These are phyloP conservation scores for Rhynchomys soricoides DNA, from an alignment of 2,113 vertebrate genomes.

Conservation along the genomic window DNA sequence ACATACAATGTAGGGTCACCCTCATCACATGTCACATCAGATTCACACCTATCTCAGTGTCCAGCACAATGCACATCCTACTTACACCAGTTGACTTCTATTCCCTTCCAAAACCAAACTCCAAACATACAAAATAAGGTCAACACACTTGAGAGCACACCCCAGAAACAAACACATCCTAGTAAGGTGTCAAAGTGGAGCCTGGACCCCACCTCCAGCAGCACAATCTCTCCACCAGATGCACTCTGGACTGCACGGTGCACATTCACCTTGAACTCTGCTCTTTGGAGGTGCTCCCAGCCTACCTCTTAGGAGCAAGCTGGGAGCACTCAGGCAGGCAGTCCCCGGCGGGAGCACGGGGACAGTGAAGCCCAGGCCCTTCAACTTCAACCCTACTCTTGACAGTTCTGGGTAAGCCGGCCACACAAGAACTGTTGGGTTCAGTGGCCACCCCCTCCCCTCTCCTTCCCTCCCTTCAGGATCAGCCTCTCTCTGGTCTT, in stretches of 20 bases:
- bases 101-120: slow-evolving; percentile 39
- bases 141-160: slow-evolving; percentile 42
- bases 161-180: slow-evolving; percentile 39
- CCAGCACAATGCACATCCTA: neutral
- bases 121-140: slow-evolving; percentile 51
- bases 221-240: slow-evolving; percentile 49
- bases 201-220: slow-evolving; percentile 31
- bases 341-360: slow-evolving; percentile 79
- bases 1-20: neutral
- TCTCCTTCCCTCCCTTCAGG: slow-evolving; percentile 48
- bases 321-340: slow-evolving; percentile 58
- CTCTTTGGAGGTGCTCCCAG: slow-evolving; percentile 46
- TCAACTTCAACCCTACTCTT: slow-evolving; percentile 35
- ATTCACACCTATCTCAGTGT: neutral
- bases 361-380: slow-evolving; percentile 69
- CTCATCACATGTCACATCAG: neutral
- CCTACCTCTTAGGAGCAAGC: slow-evolving; percentile 58
- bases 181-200: slow-evolving; percentile 23
- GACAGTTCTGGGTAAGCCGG: slow-evolving; percentile 49
- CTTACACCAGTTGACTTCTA: slow-evolving; percentile 29
- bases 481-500: slow-evolving; percentile 74
- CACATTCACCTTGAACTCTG: slow-evolving; percentile 48
- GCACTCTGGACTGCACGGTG: neutral
- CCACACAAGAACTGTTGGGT: slow-evolving; percentile 55
- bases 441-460: slow-evolving; percentile 16